Percentiles rank a stretch among this genome's conserved stretches.
These are phyloP conservation scores for Wasmannia auropunctata DNA, from an alignment of 1,140 invertebrate species.

Conservation along the genomic window DNA sequence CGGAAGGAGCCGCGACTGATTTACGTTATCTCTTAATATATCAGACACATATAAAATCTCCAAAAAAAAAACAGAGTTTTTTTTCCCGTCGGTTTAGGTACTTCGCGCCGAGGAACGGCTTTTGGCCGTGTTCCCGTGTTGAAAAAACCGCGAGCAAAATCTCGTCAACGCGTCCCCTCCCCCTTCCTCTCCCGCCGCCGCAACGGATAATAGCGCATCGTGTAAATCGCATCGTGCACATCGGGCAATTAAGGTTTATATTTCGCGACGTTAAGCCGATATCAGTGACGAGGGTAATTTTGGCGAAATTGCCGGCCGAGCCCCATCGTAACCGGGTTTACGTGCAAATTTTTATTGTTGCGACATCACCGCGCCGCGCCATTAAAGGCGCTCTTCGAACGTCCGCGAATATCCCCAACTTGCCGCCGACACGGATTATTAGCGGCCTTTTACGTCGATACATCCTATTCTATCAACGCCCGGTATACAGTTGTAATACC, in stretches of 20 bases:
- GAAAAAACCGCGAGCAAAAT: slow-evolving; percentile 19
- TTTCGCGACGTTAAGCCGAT: slow-evolving; percentile 49
- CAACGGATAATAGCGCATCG: slow-evolving; percentile 43
- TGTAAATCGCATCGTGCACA: slow-evolving; percentile 59
- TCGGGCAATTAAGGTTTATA: slow-evolving; percentile 63
- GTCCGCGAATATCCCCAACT: no score
- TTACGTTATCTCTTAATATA: slow-evolving; percentile 10
- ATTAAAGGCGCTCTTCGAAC: neutral
- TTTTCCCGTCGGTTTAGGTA: slow-evolving; percentile 19
- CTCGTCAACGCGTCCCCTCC: no score
- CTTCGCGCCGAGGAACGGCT: neutral
- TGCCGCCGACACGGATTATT: slow-evolving; percentile 3
- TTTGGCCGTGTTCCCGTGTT: neutral
- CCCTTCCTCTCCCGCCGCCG: no score
- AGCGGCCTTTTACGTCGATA: neutral
- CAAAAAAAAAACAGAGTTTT: slow-evolving; percentile 14
- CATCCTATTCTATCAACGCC: neutral
- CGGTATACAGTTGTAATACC: neutral
- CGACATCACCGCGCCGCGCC: neutral
- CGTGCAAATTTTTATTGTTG: slow-evolving; percentile 25
- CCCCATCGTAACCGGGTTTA: slow-evolving; percentile 11
- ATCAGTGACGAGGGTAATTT: slow-evolving; percentile 37
- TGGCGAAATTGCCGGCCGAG: neutral
- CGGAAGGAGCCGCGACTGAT: neutral
- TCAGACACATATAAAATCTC: neutral